These are phyloP conservation scores for Melitaea cinxia DNA, from an alignment of 1,140 invertebrate genomes.

Conservation along the genomic window DNA sequence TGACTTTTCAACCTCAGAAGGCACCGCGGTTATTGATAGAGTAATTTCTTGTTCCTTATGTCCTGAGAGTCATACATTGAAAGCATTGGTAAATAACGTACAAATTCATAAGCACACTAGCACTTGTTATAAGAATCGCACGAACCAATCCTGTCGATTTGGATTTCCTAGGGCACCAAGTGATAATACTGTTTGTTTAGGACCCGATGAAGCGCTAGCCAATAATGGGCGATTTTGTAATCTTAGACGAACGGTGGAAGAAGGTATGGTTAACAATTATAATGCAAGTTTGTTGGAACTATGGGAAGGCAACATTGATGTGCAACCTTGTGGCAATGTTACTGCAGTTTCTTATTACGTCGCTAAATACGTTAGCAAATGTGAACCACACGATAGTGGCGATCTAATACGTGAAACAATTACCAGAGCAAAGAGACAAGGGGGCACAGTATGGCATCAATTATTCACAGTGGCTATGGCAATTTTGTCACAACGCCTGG, in stretches of 20 bases:
- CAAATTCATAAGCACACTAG: conserved; percentile 28
- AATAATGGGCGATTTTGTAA: conserved; percentile 42
- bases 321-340: conserved; percentile 34
- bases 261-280: conserved; percentile 42
- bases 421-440: conserved; percentile 36
- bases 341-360: conserved; percentile 20
- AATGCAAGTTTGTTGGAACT: too few relatives aligned
- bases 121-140: conserved; percentile 30
- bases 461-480: too few relatives aligned
- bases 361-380: conserved; percentile 48
- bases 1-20: not conserved
- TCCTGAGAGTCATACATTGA: not conserved
- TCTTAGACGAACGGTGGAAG: conserved; percentile 27
- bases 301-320: conserved; percentile 20
- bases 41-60: not conserved
- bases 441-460: too few relatives aligned
- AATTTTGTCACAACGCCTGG: too few relatives aligned
- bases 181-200: conserved; percentile 32
- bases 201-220: conserved; percentile 24
- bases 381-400: conserved; percentile 44
- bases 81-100: not conserved
- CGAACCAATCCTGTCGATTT: conserved; percentile 25
- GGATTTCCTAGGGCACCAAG: conserved; percentile 15
- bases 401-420: conserved; percentile 41
- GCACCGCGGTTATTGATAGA: not conserved